Percentiles rank a stretch among this genome's conserved stretches.
Conservation (phyloP, 2,888 invertebrate species). For the Pachymerium ferrugineum region DNA sequence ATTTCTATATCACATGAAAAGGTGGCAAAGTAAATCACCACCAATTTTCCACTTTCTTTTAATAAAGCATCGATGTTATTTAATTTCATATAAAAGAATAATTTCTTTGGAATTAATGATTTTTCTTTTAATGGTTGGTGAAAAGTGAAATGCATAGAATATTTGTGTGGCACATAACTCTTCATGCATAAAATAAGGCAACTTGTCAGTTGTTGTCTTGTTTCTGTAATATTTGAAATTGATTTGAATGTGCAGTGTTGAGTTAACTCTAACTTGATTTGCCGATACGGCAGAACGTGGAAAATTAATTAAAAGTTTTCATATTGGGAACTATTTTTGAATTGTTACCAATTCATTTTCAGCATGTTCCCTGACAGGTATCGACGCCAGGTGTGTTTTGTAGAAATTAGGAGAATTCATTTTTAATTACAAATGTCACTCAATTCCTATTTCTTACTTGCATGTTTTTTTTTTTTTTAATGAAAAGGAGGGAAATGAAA, state of each 20-base stretch:
- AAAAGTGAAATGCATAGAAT: no score
- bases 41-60: neutral
- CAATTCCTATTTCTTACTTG: no score
- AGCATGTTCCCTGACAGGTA: neutral
- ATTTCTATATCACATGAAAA: neutral
- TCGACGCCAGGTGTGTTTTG: neutral
- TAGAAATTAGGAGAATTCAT: neutral
- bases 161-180: no score
- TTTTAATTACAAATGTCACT: neutral
- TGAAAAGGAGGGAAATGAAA: neutral
- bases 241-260: neutral
- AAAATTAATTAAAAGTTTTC: conserved; percentile 9
- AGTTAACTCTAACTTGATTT: neutral
- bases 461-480: neutral
- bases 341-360: conserved; percentile 1
- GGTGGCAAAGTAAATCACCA: neutral
- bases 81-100: neutral
- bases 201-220: no score
- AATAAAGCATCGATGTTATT: neutral
- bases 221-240: no score
- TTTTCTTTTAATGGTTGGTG: no score
- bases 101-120: no score
- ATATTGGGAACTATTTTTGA: neutral
- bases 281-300: neutral
- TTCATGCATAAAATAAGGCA: no score